Evolutionary conservation across 2,888 invertebrate species (phyloP).

Genomic region (Gymnocheta viridis): DNA sequence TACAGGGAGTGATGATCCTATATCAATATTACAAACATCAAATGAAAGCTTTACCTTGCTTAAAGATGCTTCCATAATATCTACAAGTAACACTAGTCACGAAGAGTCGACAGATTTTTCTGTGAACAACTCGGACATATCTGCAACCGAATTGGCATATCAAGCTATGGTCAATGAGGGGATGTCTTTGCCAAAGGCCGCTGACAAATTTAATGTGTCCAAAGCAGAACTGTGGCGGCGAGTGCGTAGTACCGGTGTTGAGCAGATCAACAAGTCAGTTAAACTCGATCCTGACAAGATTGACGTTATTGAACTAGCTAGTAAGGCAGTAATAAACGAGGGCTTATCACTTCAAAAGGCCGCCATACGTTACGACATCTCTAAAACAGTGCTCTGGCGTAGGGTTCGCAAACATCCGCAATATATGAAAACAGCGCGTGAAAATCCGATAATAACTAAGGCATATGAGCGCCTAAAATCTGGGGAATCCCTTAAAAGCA

Average conservation of each 20-base stretch:
- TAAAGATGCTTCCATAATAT: slow-evolving; percentile 70
- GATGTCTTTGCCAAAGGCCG: slow-evolving; percentile 80
- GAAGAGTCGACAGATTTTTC: slow-evolving; percentile 47
- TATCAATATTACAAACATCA: slow-evolving; percentile 71
- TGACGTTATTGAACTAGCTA: slow-evolving; percentile 75
- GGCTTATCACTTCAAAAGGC: slow-evolving; percentile 81
- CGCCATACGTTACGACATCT: slow-evolving; percentile 80
- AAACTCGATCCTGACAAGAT: slow-evolving; percentile 59
- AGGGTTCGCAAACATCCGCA: slow-evolving; percentile 80
- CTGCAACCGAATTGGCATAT: slow-evolving; percentile 77
- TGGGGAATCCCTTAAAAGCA: slow-evolving; percentile 80
- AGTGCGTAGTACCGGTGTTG: slow-evolving; percentile 77
- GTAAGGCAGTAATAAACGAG: slow-evolving; percentile 79
- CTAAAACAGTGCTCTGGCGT: slow-evolving; percentile 82
- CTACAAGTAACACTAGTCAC: slow-evolving; percentile 57
- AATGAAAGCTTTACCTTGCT: slow-evolving; percentile 68
- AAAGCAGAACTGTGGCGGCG: slow-evolving; percentile 82
- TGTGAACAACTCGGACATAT: slow-evolving; percentile 43
- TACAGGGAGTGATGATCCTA: slow-evolving; percentile 65
- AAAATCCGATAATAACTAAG: slow-evolving; percentile 78
- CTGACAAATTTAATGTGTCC: slow-evolving; percentile 80
- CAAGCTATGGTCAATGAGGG: slow-evolving; percentile 79
- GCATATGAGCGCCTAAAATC: slow-evolving; percentile 79
- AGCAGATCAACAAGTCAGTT: slow-evolving; percentile 37
- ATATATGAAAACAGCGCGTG: slow-evolving; percentile 79